Evolutionary conservation across 2,797 vertebrate species (phyloP), one percentile per base, ranked within the genome.

Genomic region (Phalloptychus januarius): DNA sequence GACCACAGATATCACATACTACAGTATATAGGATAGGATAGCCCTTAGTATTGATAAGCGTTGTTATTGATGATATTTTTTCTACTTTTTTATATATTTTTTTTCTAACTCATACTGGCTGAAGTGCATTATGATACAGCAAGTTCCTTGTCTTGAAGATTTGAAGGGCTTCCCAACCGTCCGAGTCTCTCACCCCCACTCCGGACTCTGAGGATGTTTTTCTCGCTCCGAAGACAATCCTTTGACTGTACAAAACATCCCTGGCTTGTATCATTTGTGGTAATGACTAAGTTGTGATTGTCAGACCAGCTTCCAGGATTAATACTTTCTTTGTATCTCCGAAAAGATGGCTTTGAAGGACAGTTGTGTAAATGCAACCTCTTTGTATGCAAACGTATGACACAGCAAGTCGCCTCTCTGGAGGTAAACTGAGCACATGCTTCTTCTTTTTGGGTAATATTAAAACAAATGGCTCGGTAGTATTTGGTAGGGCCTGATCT

Each of bases 1-100:
- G 93, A 96, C 93, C 93, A 95, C 93, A 93, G 91, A 95, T 93
- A 95, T 93, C 94, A 95, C 95, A 95, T 93, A 96, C 93, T 94
- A 92, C 91, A 93, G 92, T 93, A 93, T 93, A 95, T 94, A 95
- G 94, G 93, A 93, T 95, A 94, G 94, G 95, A 94, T 96, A 96
- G 96, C 96, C 96, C 96, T 96, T 96, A 95, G 94, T 96, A 94
- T 95, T 94, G 93, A 95, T 92, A 96, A 95, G 94, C 94, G 71
- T 96, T 94, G 93, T 95, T 95, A 94, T 92, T 94, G 92, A 94
- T 93, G 91, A 88, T 87, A 91, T 87, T 93, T 89, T 91, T 87
- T 46, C 50, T 56, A 36, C 70, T 78, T 63, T 52, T 31, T 74
- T 52, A 52, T 52, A 16, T 78, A 44, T 56, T 71, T 67, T 71